Evolutionary conservation across 1,140 invertebrate genomes (phyloP), one percentile per base, ranked within the genome.

Genomic region (Leptinotarsa lineolata): DNA sequence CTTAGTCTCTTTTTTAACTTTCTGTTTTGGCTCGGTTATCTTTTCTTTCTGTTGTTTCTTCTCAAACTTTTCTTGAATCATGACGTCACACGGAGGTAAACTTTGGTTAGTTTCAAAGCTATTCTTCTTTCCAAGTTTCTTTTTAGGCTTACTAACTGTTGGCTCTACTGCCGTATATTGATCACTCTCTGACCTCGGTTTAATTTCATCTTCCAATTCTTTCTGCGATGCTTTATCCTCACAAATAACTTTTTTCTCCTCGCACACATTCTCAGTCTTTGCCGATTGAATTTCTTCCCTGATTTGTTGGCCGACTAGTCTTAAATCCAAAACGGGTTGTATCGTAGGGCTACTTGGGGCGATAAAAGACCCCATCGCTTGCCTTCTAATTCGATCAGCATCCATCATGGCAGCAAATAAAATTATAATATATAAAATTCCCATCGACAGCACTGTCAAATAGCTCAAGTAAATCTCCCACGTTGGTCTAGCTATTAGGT

Each of bases 401-500:
- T 93, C 95, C 60, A 95, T 86, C 72, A 93, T 90, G 0, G 93
- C 90, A 48, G 91, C 88, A 0, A 91, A 86, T 3, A 93, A 78
- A 15, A 94, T 89, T 67, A 91, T 90, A 44, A 92, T 80, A 13
- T 95, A 84, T 72, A 94, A 84, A 18, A 88, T 85, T 6, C 88
- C 79, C 73, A 93, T 89, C n/a, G 92, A 83, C 59, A 85, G 85
- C 0, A 93, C 83, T 0, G 91, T 87, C 5, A 87, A 85, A 82
- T 92, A 93, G 78, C 95, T 92, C 15, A 97, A 82, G 44, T 79
- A 85, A 0, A 86, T 84, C 84, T 97, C 95, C 94, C 95, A 96
- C 1, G 84, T 83, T 0, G 96, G 96, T 64, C 96, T 88, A 0
- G 90, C 88, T 24, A 96, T 82, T 6, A 90, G 88, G n/a, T 86